Evolutionary conservation across 2,888 invertebrate species (phyloP), one percentile per base, ranked within the genome.

Genomic region (Colostygia pectinataria): DNA sequence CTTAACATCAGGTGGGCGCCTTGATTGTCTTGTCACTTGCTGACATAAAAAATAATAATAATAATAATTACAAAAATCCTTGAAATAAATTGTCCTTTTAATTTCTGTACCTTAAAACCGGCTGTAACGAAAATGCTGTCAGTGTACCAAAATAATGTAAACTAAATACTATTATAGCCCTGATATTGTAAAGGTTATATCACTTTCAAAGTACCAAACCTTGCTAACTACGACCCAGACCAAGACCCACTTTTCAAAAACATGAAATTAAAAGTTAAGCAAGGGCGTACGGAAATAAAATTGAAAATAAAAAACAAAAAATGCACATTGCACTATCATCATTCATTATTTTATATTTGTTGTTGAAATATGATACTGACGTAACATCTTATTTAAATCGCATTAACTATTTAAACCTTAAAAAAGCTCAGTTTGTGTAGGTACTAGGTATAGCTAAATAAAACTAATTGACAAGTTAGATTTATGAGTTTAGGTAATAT

Each of bases 201-300:
- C 25, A 37, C 44, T 45, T 45, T 38, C 44, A 45, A 38, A 32
- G 37, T 31, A 40, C 20, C 18, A 28, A 43, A 43, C 44, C 44
- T 45, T 45, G 44, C 18, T 31, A 45, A 38, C 5, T 18, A 28
- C 23, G 43, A 44, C 43, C 43, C 34, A 43, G 43, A 42, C 33
- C 12, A 25, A 42, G 15, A 34, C 6, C 32, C 6, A 13, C 28
- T 34, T 37, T 45, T 32, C 15, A 38, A 18, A 45, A 45, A 31
- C 44, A 29, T 44, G 29, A 37, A 31, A 15, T 37, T 18, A 28
- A 43, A 20, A 41, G 12, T 31, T 18, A 15, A 25, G 18, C 44
- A 45, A 45, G 44, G 44, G 14, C 31, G 15, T 23, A 4, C 24
- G 10, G n/a, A 36, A 43, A 34, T 34, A 43, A 41, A 31, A 28